Base-by-base conservation (phyloP, 2,888 invertebrate genomes). In the Metalampra italica region DNA sequence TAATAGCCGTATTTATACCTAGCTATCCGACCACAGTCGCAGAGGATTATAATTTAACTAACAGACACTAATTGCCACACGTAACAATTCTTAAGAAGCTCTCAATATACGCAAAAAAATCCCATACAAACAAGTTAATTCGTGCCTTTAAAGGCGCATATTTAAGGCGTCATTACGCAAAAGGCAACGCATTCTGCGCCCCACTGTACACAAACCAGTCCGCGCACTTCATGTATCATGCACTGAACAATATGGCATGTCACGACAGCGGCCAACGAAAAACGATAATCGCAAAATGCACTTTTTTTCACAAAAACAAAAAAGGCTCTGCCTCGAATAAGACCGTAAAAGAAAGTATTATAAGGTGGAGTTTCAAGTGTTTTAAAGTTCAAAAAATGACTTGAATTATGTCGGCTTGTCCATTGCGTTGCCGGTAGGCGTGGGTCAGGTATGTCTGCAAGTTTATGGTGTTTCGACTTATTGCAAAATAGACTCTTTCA, bases 181-280 rank as follows among this genome's bases (percentile, higher is more conserved):
- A 81, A 68, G 66, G 71, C 70, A 73, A 75, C 66, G 72, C 71
- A 62, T 75, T 80, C 64, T 74, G 75, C 68, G 68, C 72, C 68
- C 71, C 69, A 75, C 68, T 65, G 78, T 79, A 79, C 78, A 48
- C 65, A 73, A 82, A 86, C 85, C 84, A 75, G 85, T 83, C 82
- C 74, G 75, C 82, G 74, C 74, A 79, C 78, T 75, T 69, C 82
- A 80, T 80, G 83, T 84, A 84, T 82, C 82, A 83, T 81, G 65
- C 70, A 49, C 70, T 70, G 86, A 82, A 87, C 87, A 85, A 86
- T 87, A 86, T 85, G 86, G 84, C 78, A 74, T 82, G 85, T 86
- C 86, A 85, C 84, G 86, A 84, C 80, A 78, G 70, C 66, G 66
- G 68, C 72, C 73, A 47, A 66, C 68, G 74, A 78, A 84, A 83